These are phyloP conservation scores for Proales similis DNA, from an alignment of 1,140 invertebrate species.

Conservation along the genomic window DNA sequence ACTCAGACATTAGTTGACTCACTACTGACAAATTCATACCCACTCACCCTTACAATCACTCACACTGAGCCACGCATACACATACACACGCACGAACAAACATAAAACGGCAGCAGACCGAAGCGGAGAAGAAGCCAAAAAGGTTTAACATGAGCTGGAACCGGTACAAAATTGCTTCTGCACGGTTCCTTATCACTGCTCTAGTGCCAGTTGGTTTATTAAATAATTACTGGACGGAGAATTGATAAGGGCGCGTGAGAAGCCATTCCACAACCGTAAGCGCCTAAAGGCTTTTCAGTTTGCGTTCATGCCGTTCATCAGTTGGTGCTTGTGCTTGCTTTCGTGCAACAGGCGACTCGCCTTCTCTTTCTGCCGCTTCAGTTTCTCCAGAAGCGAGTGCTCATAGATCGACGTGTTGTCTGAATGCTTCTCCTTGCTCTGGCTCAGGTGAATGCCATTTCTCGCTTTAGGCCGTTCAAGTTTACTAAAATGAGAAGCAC, in stretches of 20 bases:
- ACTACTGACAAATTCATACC: no score
- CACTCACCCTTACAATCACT: no score
- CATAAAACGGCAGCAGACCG: no score
- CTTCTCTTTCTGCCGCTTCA: constrained; percentile 26
- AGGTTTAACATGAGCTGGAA: no score
- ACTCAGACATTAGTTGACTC: no score
- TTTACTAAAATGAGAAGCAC: neutral
- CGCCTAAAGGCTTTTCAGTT: neutral
- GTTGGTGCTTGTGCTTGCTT: constrained; percentile 21
- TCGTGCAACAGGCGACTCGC: constrained; percentile 21
- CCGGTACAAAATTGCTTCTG: neutral
- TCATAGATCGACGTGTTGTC: no score
- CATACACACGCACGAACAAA: no score
- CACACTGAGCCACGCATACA: no score
- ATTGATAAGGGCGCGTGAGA: constrained; percentile 37
- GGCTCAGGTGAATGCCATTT: neutral
- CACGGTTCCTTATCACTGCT: constrained; percentile 38
- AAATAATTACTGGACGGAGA: constrained; percentile 35
- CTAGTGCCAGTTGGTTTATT: constrained; percentile 28
- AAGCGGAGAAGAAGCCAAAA: no score
- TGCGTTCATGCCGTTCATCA: no score
- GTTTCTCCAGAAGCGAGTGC: constrained; percentile 17
- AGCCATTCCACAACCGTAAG: neutral
- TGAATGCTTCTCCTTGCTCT: neutral
- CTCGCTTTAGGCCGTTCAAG: neutral